Evolutionary conservation across 2,888 invertebrate species (phyloP), one percentile per base, ranked within the genome.

Genomic region (Drosophila rubida): DNA sequence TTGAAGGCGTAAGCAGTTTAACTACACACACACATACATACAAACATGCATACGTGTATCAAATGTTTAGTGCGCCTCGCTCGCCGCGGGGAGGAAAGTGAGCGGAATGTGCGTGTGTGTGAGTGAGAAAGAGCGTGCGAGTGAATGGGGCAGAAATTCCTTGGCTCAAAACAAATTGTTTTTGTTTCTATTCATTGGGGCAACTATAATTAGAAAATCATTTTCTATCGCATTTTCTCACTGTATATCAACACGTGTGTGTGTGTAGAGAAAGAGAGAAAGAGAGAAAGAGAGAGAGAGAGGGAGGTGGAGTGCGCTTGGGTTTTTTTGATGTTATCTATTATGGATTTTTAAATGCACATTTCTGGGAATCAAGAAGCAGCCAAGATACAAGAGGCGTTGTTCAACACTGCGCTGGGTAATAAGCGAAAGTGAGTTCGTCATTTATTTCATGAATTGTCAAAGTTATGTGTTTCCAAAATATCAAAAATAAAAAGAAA

Each of bases 171-270:
- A 60, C 58, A 70, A 75, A 76, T 61, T 73, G 76, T 75, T 58
- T 41, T 55, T 72, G 60, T 54, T 53, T 66, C 58, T 39, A 70
- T 58, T 70, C 66, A 76, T 55, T 76, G 74, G 76, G 71, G 71
- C 73, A 70, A 69, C 73, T 73, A 75, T 76, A 75, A 73, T 73
- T 75, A 75, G 71, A 69, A 70, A 75, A 73, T 30, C 69, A 69
- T 69, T 69, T 69, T 69, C 62, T 46, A 23, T 16, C 14, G 49
- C 61, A 69, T 69, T 69, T 69, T 61, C 62, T 49, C 49, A 50
- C 42, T 66, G 30, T 8, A 35, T 37, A 35, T 23, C 48, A 49
- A 32, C 22, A 49, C 14, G 44, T 37, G 22, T 39, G 13, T 19
- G 30, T 44, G 27, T 13, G 8, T 30, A 35, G 13, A 19, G 6